phyloP scores from a whole-genome alignment of 2,113 vertebrate species.

The Ovibos moschatus region DNA sequence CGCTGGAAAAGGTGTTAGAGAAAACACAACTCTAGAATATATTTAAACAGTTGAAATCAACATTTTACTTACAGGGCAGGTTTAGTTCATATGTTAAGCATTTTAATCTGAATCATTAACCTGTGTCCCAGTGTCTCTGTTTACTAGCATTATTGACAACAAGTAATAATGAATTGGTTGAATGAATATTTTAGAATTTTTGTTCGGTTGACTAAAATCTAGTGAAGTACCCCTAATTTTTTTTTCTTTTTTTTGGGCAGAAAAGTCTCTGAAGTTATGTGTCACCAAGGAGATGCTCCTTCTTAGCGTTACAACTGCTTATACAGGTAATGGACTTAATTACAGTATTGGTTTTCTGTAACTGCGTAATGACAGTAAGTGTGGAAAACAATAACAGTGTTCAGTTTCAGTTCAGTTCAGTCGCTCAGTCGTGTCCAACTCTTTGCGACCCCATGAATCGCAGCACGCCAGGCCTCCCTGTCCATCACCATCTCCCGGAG shows the following conservation, averaged over 20 bases:
- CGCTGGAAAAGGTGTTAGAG: background rate
- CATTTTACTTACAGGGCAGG: background rate
- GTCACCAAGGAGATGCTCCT: constrained; percentile 94
- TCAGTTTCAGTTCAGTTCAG: no score
- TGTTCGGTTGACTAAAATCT: background rate
- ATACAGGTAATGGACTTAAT: constrained; percentile 87
- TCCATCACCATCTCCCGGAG: no score
- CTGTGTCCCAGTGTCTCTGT: background rate
- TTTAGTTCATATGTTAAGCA: background rate
- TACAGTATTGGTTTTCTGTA: background rate
- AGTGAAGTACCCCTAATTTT: background rate
- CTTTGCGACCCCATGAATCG: no score
- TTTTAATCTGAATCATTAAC: background rate
- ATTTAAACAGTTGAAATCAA: background rate
- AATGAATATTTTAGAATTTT: background rate
- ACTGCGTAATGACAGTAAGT: background rate
- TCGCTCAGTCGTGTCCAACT: no score
- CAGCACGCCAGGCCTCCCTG: no score
- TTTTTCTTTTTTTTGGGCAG: constrained; percentile 76
- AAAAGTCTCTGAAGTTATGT: constrained; percentile 88
- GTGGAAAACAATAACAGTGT: background rate
- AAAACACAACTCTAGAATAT: background rate
- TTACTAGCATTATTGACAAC: background rate
- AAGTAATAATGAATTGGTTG: background rate
- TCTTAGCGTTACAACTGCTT: constrained; percentile 91